phyloP scores from a whole-genome alignment of 1,140 invertebrate species.

The Trichogramma pretiosum region DNA sequence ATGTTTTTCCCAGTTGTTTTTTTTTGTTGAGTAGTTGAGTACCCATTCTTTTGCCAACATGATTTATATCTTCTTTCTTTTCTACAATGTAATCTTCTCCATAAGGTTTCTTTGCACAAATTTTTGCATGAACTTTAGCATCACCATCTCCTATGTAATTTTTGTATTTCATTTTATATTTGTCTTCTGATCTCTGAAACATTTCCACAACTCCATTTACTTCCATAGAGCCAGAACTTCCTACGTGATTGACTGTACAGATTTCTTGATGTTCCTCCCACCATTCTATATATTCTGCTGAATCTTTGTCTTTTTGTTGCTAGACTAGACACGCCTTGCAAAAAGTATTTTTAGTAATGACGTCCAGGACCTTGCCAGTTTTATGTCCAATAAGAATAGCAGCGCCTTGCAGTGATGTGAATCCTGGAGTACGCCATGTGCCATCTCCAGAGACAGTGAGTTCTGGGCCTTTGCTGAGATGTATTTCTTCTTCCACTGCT shows the following conservation, averaged over 20 bases:
- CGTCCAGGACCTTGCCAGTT: slow-evolving; percentile 16
- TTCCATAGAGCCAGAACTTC: slow-evolving; percentile 21
- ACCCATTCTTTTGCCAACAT: slow-evolving; percentile 22
- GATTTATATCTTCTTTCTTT: slow-evolving; percentile 23
- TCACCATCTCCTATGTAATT: slow-evolving; percentile 24
- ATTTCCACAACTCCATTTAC: slow-evolving; percentile 7
- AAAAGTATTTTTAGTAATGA: slow-evolving; percentile 9
- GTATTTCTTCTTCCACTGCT: slow-evolving; percentile 11
- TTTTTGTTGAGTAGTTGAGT: slow-evolving; percentile 14
- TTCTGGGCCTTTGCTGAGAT: not conserved
- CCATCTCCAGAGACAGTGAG: slow-evolving; percentile 19
- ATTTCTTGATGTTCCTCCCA: slow-evolving; percentile 11
- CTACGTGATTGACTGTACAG: slow-evolving; percentile 19
- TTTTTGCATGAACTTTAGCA: slow-evolving; percentile 21
- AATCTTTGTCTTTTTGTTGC: slow-evolving; percentile 3
- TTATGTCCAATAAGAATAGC: slow-evolving; percentile 14
- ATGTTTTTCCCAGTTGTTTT: not conserved
- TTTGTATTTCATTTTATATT: slow-evolving; percentile 22
- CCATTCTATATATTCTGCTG: slow-evolving; percentile 10
- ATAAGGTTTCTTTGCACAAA: slow-evolving; percentile 19
- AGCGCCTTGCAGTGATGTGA: slow-evolving; percentile 18
- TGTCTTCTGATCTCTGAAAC: slow-evolving; percentile 11
- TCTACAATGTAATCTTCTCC: slow-evolving; percentile 16
- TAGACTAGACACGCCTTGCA: slow-evolving; percentile 12
- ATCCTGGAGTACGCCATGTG: slow-evolving; percentile 20